These are phyloP conservation scores for Callorhinus ursinus DNA, from an alignment of 2,113 vertebrate genomes.

Conservation along the genomic window DNA sequence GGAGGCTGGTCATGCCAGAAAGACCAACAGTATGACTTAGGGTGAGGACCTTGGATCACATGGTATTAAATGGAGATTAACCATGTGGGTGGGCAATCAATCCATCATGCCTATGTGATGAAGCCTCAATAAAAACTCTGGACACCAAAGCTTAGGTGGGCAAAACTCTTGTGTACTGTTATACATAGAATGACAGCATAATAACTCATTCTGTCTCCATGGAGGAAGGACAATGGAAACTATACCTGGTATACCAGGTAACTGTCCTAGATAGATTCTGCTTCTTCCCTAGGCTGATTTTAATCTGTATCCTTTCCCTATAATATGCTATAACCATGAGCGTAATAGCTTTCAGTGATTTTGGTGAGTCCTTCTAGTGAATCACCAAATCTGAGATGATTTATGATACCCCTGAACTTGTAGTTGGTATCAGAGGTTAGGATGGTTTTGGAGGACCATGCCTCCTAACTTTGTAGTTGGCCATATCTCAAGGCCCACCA, in stretches of 20 bases:
- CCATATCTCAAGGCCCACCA: neutral
- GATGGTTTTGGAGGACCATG: neutral
- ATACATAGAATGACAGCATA: neutral
- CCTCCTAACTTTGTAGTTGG: neutral
- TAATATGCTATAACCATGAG: neutral
- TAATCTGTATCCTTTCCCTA: neutral
- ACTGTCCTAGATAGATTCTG: neutral
- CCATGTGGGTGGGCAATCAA: neutral
- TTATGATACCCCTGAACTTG: neutral
- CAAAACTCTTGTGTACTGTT: rapidly evolving
- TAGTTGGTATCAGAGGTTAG: neutral
- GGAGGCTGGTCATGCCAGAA: neutral
- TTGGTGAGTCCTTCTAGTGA: neutral
- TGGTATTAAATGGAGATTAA: neutral
- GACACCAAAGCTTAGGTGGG: neutral
- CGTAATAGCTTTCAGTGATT: neutral
- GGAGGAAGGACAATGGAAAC: neutral
- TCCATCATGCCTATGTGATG: neutral
- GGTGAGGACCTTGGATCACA: neutral
- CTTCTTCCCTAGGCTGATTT: neutral
- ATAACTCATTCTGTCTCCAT: neutral
- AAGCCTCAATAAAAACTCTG: neutral
- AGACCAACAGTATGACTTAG: neutral
- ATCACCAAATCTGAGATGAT: neutral
- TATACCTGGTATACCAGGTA: neutral